Percentiles rank a stretch among this genome's conserved stretches.
Evolutionary conservation across 2,888 invertebrate species (phyloP).

Genomic region (Andrena hattorfiana): DNA sequence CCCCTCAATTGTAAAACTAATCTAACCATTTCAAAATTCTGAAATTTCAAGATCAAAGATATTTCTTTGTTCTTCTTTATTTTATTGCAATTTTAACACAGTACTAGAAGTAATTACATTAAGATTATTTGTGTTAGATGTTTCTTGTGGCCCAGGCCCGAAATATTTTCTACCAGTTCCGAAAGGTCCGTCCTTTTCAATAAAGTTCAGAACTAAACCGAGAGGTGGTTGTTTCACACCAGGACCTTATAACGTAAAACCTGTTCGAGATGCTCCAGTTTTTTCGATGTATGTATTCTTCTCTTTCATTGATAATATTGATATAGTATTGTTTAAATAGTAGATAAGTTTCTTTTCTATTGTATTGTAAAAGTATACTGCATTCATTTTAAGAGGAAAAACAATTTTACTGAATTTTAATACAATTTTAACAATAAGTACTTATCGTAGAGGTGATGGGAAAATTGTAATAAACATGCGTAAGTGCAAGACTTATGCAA

Average conservation of each 20-base stretch:
- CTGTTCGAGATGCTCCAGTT: constrained; percentile 61
- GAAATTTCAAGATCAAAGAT: no score
- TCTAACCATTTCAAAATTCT: no score
- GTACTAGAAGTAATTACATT: not conserved
- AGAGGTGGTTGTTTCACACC: constrained; percentile 56
- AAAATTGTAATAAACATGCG: no score
- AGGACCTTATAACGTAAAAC: constrained; percentile 68
- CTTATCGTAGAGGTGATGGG: no score
- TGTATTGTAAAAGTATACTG: not conserved
- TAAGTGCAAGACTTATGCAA: no score
- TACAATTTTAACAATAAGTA: no score
- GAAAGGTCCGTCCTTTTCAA: constrained; percentile 66
- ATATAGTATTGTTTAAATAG: not conserved
- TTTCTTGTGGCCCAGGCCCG: constrained; percentile 70
- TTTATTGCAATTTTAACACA: not conserved
- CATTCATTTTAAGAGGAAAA: no score
- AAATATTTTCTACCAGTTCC: constrained; percentile 63
- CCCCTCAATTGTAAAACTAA: no score
- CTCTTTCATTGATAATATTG: not conserved
- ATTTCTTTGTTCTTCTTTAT: no score
- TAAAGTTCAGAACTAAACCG: constrained; percentile 68
- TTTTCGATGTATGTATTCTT: constrained; percentile 69
- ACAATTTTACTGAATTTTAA: no score
- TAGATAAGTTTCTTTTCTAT: not conserved
- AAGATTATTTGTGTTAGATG: constrained; percentile 26